Conservation (phyloP, 1,140 invertebrate species). For the Choristoneura fumiferana region DNA sequence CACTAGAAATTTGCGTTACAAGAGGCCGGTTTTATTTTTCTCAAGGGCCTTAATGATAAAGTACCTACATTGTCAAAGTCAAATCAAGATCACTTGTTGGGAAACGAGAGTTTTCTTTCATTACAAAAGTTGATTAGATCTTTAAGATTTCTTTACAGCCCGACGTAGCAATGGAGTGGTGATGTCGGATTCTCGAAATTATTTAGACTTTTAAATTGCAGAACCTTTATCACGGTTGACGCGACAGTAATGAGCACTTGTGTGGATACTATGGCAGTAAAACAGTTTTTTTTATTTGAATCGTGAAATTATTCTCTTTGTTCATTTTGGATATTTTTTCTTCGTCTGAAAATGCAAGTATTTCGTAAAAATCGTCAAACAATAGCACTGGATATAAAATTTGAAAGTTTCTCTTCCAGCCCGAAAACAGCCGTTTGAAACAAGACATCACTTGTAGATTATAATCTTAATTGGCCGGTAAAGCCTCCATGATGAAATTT, state of each 20-base stretch:
- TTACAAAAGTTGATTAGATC: not conserved
- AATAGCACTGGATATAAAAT: not conserved
- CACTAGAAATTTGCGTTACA: constrained; percentile 1
- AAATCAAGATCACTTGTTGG: not conserved
- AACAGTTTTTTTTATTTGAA: not conserved
- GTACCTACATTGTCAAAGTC: constrained; percentile 8
- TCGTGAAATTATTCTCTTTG: not conserved
- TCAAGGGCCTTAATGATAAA: not conserved
- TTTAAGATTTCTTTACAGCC: constrained; percentile 1
- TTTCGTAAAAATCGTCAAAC: not conserved
- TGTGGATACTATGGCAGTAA: not conserved
- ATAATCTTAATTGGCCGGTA: constrained; percentile 9
- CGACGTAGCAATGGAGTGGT: not conserved
- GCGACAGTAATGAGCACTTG: not conserved
- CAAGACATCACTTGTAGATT: constrained; percentile 1
- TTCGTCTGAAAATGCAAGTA: not conserved
- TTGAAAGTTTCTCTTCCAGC: not conserved
- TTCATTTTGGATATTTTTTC: not conserved
- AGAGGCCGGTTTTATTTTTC: not conserved
- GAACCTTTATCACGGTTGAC: not conserved
- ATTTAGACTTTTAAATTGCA: constrained; percentile 10
- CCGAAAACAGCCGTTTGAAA: not conserved
- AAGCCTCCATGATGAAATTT: constrained; percentile 2
- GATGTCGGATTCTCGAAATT: constrained; percentile 3
- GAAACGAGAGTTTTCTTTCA: not conserved